Evolutionary conservation across 30 jellyfish, hydroid and myxozoan species (phyloP), one percentile per base, ranked within the genome.

Genomic region (Chironex yamaguchii): DNA sequence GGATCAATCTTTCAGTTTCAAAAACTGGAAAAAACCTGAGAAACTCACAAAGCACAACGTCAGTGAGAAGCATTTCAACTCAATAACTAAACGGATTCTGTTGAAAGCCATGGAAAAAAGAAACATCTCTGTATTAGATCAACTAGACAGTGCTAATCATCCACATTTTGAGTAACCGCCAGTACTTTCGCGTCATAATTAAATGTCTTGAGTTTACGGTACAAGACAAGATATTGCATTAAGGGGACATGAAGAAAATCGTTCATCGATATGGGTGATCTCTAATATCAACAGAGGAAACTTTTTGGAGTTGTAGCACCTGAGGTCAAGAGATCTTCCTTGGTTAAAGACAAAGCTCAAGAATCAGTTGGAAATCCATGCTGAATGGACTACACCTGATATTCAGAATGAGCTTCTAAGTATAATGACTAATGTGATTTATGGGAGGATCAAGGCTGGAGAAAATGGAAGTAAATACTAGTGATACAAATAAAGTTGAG

Each of bases 281-380:
- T 79, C 84, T 62, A 51, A 79, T 30, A 79, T 63, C 69, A 79
- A 79, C 84, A 54, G 90, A 25, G 90, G 90, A 53, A 79, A 79
- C 67, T 79, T 79, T 35, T 79, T 79, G 29, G 90, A 79, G 82
- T 52, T 79, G 49, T 52, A 58, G 29, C 84, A 54, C 35, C 26
- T 79, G 30, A 79, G 90, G 65, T 53, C 70, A 2, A 63, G 70
- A 58, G 84, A 79, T 79, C 20, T 79, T 71, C 90, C 90, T 28
- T 53, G 84, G 90, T 49, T 79, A 79, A 62, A 77, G 81, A 49
- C n/a, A 52, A 52, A 77, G 82, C 89, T 77, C 36, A 51, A 77
- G 33, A 54, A 36, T 26, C 90, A 79, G 36, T 35, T 79, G 20
- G 35, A 53, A 32, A 20, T 21, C 68, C 90, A 53, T 79, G 90